Percentiles rank a stretch among this genome's conserved stretches.
Conservation (phyloP, 2,888 invertebrate species). For the Agrotis puta region DNA sequence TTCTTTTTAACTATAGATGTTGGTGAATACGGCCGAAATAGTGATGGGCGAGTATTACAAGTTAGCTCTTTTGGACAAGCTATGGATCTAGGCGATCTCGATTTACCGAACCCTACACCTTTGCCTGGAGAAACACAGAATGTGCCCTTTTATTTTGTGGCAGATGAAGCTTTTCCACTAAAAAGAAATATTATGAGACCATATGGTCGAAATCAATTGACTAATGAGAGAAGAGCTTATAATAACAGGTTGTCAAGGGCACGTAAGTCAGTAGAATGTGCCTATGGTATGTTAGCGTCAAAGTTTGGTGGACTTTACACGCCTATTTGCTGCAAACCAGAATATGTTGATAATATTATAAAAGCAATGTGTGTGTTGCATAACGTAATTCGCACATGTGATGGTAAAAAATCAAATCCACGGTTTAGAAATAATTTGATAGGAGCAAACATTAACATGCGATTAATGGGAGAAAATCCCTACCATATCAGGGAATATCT, state of each 20-base stretch:
- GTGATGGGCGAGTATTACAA: conserved; percentile 62
- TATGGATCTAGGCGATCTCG: conserved; percentile 42
- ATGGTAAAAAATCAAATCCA: conserved; percentile 52
- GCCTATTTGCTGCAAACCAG: conserved; percentile 42
- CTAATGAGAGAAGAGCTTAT: conserved; percentile 41
- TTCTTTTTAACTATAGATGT: conserved; percentile 59
- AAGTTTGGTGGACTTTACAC: conserved; percentile 41
- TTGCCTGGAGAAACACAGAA: conserved; percentile 50
- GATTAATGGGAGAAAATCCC: conserved; percentile 43
- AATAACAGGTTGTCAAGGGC: conserved; percentile 42
- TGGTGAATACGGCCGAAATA: conserved; percentile 63
- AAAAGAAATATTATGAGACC: conserved; percentile 49
- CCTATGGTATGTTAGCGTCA: conserved; percentile 41
- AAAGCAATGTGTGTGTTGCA: conserved; percentile 52
- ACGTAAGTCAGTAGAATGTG: conserved; percentile 52
- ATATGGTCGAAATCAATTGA: conserved; percentile 41
- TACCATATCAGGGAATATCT: conserved; percentile 56
- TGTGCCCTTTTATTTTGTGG: conserved; percentile 58
- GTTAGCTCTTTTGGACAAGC: conserved; percentile 55
- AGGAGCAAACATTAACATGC: conserved; percentile 50
- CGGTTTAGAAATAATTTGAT: conserved; percentile 47
- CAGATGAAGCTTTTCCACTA: conserved; percentile 57
- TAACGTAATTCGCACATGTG: conserved; percentile 52
- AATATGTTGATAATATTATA: conserved; percentile 44
- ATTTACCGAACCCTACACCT: conserved; percentile 51